Base-by-base conservation (phyloP, 2,797 vertebrate species). In the Pantherophis vulpinus region DNA sequence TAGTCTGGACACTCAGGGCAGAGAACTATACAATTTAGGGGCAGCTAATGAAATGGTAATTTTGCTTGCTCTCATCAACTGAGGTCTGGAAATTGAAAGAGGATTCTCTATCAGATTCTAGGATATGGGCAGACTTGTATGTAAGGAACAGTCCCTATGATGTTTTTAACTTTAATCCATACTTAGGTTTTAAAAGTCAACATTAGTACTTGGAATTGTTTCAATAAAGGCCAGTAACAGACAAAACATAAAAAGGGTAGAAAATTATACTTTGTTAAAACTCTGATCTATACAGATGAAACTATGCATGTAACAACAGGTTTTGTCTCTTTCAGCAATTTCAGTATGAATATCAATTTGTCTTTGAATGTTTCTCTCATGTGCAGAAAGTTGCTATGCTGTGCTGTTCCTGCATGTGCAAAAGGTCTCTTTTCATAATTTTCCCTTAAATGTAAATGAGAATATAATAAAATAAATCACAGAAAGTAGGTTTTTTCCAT, bases 401-500 rank as follows among this genome's bases (percentile, higher is more conserved):
- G 32, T 23, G 14, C 18, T 4, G 13, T 13, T 1, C n/a, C 63
- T 63, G 3, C 27, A 55, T 25, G 63, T 47, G 56, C 16, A 29
- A 25, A 20, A 70, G n/a, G n/a, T 74, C n/a, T 16, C n/a, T 55
- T 86, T 51, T 86, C 37, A 13, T 37, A 74, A 88, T 93, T 83
- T 91, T 61, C 5, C 27, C 51, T 5, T 93, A 37, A 86, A 91
- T 91, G 9, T 0, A 1, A 86, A 1, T 0, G 0, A 79, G 91
- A 86, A 54, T 42, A 12, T 25, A 29, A 29, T 47, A 54, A 94
- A 55, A 79, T 94, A 90, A 95, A 32, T 79, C 6, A 11, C 12
- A 37, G 87, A 29, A 60, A 96, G 58, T 86, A 74, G 2, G 29
- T 95, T 92, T 60, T 70, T n/a, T 70, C 59, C 93, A 95, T 91